Conservation (phyloP, 1,140 invertebrate species). For the Euglossa dilemma region DNA sequence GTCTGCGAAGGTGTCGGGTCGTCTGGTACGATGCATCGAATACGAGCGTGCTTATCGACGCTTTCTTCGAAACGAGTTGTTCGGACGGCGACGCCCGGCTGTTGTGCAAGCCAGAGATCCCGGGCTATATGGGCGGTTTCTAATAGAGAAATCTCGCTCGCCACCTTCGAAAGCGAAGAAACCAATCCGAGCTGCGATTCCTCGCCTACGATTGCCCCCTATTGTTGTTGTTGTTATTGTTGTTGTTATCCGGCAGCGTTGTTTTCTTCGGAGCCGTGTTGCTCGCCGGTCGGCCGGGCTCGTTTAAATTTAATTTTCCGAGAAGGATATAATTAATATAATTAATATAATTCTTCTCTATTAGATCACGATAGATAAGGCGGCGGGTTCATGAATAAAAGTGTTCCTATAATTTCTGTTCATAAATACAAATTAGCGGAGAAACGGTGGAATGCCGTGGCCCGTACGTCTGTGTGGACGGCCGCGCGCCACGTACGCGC, state of each 20-base stretch:
- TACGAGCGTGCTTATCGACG: slow-evolving; percentile 19
- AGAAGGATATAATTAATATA: slow-evolving; percentile 46
- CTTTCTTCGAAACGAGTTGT: slow-evolving; percentile 14
- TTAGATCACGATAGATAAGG: slow-evolving; percentile 35
- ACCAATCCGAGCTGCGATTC: neutral
- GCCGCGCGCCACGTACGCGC: too few relatives aligned
- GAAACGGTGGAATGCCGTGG: slow-evolving; percentile 8
- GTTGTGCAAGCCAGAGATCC: neutral
- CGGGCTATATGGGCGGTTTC: neutral
- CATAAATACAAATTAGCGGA: slow-evolving; percentile 51
- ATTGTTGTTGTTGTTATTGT: neutral
- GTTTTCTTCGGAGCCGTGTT: neutral
- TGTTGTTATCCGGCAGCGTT: neutral
- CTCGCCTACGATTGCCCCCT: neutral
- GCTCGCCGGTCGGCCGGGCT: neutral
- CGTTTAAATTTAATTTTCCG: slow-evolving; percentile 46
- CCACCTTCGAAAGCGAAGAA: neutral
- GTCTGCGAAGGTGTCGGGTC: slow-evolving; percentile 17
- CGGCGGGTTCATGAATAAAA: slow-evolving; percentile 42
- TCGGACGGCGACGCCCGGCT: neutral
- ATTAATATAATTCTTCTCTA: slow-evolving; percentile 49
- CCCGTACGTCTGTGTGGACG: neutral
- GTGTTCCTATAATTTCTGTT: slow-evolving; percentile 46
- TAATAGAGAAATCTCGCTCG: neutral
- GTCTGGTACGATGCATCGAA: slow-evolving; percentile 18